Evolutionary conservation across 2,888 invertebrate species (phyloP).

Genomic region (Caradrina kadenii): DNA sequence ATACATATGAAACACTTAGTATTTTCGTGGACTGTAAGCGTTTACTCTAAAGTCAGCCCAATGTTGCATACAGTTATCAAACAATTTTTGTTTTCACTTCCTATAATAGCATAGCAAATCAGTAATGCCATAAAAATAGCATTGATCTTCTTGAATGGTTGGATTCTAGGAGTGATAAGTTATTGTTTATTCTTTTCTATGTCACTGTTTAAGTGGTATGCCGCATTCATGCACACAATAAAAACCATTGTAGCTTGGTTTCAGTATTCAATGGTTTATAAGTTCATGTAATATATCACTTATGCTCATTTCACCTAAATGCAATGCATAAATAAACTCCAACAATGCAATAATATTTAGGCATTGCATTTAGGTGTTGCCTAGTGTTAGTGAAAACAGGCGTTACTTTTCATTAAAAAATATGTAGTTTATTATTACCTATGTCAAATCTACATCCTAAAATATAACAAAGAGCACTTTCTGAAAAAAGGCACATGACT

Average conservation of each 20-base stretch:
- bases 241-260: constrained; percentile 9
- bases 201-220: constrained; percentile 9
- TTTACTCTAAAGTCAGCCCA: constrained; percentile 10
- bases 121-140: constrained; percentile 41
- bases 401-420: constrained; percentile 1
- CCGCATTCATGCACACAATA: constrained; percentile 13
- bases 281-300: background rate
- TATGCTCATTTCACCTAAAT: background rate
- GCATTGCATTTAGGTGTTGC: background rate
- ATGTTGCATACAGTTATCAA: constrained; percentile 16
- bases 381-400: background rate
- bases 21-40: background rate
- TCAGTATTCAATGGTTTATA: constrained; percentile 6
- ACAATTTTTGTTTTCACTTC: constrained; percentile 29
- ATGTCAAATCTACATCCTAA: constrained; percentile 41
- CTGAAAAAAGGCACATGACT: constrained; percentile 64
- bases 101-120: constrained; percentile 36
- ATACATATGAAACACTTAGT: too few relatives aligned
- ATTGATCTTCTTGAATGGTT: constrained; percentile 31
- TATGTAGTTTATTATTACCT: constrained; percentile 10
- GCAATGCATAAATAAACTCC: background rate
- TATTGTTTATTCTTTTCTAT: constrained; percentile 8
- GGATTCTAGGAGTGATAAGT: constrained; percentile 19
- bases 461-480: constrained; percentile 59
- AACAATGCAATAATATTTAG: background rate